Base-by-base conservation (phyloP, 2,888 invertebrate species). In the Creontiades dilutus region DNA sequence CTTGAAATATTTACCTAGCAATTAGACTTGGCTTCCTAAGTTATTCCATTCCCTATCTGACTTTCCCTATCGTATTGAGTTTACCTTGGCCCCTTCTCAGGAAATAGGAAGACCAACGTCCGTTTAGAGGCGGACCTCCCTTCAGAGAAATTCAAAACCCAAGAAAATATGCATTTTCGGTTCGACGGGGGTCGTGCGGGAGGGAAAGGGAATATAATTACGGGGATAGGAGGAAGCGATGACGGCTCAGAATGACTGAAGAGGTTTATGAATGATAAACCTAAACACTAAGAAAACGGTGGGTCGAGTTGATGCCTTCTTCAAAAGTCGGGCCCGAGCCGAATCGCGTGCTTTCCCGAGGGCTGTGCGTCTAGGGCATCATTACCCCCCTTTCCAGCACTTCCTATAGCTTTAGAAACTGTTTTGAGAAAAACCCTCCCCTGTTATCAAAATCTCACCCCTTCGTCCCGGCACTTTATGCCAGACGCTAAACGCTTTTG, bases 401-500 rank as follows among this genome's bases (percentile, higher is more conserved):
- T 76, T 80, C 78, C 78, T 80, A 80, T 80, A 80, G 46, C 78
- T 80, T 80, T 80, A 47, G 78, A 16, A 80, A 80, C 78, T 80
- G 78, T 80, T 80, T 80, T 19, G 37, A 78, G 46, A 78, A 61
- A 68, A 68, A 3, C 68, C 68, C 23, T 0, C 23, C 13, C 68
- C 46, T 37, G 37, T 80, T 37, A 37, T 37, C 37, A 80, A 80
- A 80, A 37, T 37, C 19, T 16, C 37, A 14, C 78, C 47, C 78
- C 46, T 47, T 14, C 4, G 9, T 19, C 37, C 37, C 37, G 37
- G 37, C 37, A 37, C 37, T 78, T 14, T 46, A 81, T 52, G 19
- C 55, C 55, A 82, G 48, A 82, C 82, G 82, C 55, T 82, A 82
- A 82, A 82, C 82, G 82, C 82, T 82, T 52, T 27, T 52, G 82